Evolutionary conservation across 2,113 vertebrate species (phyloP).

Genomic region (Erpornis zantholeuca): DNA sequence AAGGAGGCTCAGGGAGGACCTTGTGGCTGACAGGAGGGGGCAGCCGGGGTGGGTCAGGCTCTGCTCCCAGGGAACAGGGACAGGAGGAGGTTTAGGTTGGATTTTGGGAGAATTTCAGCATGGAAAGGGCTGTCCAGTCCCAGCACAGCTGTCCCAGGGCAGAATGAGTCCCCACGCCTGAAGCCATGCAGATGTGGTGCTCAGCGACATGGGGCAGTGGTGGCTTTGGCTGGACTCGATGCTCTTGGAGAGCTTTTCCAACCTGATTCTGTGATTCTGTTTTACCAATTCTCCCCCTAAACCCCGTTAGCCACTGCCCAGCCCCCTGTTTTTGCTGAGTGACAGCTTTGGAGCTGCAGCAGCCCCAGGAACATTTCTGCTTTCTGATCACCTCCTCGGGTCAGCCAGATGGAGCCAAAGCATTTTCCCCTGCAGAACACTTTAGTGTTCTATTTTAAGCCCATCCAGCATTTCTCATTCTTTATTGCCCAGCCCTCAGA

Average conservation of each 20-base stretch:
- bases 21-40: neutral
- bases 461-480: neutral
- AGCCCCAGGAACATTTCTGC: neutral
- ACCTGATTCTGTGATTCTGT: no score
- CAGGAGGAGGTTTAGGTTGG: neutral
- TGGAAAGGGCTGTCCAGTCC: neutral
- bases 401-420: neutral
- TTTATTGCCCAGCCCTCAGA: neutral
- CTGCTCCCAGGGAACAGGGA: neutral
- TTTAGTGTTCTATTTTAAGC: neutral
- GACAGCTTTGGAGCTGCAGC: neutral
- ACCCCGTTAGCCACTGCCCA: accelerated
- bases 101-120: neutral
- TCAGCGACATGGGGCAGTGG: accelerated
- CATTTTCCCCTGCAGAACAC: neutral
- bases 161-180: neutral
- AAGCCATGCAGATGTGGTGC: neutral
- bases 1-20: neutral
- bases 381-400: neutral
- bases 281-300: neutral
- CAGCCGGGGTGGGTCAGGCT: neutral
- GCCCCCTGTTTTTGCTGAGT: neutral
- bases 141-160: neutral
- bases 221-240: neutral
- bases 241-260: neutral